Conservation (phyloP, 2,113 vertebrate genomes). For the Neofelis nebulosa region DNA sequence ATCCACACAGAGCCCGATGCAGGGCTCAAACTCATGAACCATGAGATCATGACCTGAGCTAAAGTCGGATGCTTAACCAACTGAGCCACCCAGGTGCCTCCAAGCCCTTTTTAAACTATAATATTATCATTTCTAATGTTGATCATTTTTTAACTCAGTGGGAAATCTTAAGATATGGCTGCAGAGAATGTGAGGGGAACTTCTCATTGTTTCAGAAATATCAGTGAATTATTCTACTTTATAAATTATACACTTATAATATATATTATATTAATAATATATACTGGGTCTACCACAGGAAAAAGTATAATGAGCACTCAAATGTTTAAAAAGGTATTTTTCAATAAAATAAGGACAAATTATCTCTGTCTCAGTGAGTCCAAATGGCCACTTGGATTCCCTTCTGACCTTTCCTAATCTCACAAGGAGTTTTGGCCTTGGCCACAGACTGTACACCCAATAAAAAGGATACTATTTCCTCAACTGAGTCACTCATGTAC, state of each 20-base stretch:
- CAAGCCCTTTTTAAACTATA: neutral
- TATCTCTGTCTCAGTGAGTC: neutral
- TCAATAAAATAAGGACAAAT: neutral
- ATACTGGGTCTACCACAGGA: neutral
- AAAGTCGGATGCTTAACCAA: no score
- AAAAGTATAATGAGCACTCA: neutral
- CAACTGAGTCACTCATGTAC: neutral
- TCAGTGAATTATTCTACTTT: neutral
- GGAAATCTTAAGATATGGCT: neutral
- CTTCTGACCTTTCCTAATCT: neutral
- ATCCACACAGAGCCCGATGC: no score
- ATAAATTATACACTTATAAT: neutral
- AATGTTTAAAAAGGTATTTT: conserved; percentile 23
- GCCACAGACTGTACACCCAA: neutral
- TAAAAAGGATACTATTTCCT: neutral
- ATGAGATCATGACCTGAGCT: no score
- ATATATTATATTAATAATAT: no score
- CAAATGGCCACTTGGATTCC: neutral
- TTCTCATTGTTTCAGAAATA: neutral
- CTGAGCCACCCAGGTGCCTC: no score
- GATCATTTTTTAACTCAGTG: neutral
- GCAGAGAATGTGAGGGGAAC: neutral
- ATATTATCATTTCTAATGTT: neutral
- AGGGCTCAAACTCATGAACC: no score
- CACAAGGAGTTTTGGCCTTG: neutral